These are phyloP conservation scores for Agraylea sexmaculata DNA, from an alignment of 1,140 invertebrate species.

Conservation along the genomic window DNA sequence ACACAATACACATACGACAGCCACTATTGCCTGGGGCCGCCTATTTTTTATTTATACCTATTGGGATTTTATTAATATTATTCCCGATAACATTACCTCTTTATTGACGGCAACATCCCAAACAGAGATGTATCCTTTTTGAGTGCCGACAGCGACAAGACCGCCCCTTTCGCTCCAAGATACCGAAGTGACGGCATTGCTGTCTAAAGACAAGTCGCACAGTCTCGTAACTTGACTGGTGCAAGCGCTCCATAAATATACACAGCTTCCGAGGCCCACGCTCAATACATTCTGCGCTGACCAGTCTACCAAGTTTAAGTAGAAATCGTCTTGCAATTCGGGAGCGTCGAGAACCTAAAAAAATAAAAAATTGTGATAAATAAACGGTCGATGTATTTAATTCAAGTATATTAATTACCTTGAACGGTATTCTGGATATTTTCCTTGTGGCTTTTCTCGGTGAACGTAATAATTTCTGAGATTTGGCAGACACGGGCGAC, in stretches of 20 bases:
- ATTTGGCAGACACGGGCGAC: conserved; percentile 87
- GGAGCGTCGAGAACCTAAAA: conserved; percentile 84
- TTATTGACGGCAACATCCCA: conserved; percentile 97
- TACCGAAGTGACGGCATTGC: conserved; percentile 94
- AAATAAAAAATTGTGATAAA: conserved; percentile 11
- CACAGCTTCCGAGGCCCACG: conserved; percentile 95
- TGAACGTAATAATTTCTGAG: conserved; percentile 85
- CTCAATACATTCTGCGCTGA: conserved; percentile 97
- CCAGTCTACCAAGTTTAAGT: conserved; percentile 98
- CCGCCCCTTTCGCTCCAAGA: conserved; percentile 98
- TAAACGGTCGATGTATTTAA: neutral
- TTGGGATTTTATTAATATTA: no score
- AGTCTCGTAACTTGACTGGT: conserved; percentile 95
- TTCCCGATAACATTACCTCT: no score
- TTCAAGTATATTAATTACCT: conserved; percentile 40
- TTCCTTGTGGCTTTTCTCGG: conserved; percentile 91
- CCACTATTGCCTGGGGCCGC: no score
- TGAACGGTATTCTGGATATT: conserved; percentile 95
- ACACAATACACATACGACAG: no score
- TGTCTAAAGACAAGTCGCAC: conserved; percentile 88
- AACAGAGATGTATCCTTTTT: conserved; percentile 92
- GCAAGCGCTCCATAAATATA: conserved; percentile 98
- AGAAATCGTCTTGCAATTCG: conserved; percentile 98
- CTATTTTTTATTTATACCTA: no score
- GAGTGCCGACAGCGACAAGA: conserved; percentile 93